A percentile compares a stretch with the other conserved stretches of the same genome.
These are phyloP conservation scores for Temnothorax nylanderi DNA, from an alignment of 1,140 invertebrate genomes.

Conservation along the genomic window DNA sequence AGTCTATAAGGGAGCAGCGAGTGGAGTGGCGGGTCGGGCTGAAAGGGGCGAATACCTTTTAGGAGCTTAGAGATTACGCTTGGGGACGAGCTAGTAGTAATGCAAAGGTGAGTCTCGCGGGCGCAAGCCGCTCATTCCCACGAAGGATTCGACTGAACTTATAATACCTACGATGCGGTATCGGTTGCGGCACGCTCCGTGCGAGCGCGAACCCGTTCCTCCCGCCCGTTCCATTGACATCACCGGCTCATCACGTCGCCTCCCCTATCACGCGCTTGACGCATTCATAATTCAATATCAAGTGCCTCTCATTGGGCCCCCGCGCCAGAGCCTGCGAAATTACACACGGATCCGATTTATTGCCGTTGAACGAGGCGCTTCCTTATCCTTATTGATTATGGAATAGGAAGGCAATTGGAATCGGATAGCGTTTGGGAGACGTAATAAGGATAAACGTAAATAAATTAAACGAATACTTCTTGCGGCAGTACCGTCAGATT, in stretches of 20 bases:
- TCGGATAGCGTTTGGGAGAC: neutral
- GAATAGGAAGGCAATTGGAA: neutral
- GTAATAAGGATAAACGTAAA: slow-evolving; percentile 49
- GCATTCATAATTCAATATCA: slow-evolving; percentile 76
- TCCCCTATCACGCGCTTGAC: slow-evolving; percentile 42
- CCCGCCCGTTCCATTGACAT: slow-evolving; percentile 59
- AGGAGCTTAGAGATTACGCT: slow-evolving; percentile 84
- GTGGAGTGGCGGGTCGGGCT: slow-evolving; percentile 62
- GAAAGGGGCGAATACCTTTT: slow-evolving; percentile 82
- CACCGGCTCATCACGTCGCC: slow-evolving; percentile 42
- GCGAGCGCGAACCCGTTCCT: slow-evolving; percentile 46
- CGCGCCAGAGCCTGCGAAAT: slow-evolving; percentile 30
- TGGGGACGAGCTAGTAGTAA: slow-evolving; percentile 78
- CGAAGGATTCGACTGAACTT: slow-evolving; percentile 83
- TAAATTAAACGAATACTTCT: slow-evolving; percentile 25
- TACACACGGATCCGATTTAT: slow-evolving; percentile 50
- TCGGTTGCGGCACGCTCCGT: slow-evolving; percentile 77
- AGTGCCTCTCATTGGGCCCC: slow-evolving; percentile 38
- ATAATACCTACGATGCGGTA: slow-evolving; percentile 79
- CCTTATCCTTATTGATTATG: slow-evolving; percentile 46
- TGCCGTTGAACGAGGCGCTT: neutral
- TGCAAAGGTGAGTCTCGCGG: slow-evolving; percentile 80
- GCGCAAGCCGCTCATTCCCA: slow-evolving; percentile 82
- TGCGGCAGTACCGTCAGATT: neutral
- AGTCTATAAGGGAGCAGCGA: slow-evolving; percentile 61